Evolutionary conservation across 2,888 invertebrate genomes (phyloP), one percentile per base, ranked within the genome.

Genomic region (Platycnemis pennipes): DNA sequence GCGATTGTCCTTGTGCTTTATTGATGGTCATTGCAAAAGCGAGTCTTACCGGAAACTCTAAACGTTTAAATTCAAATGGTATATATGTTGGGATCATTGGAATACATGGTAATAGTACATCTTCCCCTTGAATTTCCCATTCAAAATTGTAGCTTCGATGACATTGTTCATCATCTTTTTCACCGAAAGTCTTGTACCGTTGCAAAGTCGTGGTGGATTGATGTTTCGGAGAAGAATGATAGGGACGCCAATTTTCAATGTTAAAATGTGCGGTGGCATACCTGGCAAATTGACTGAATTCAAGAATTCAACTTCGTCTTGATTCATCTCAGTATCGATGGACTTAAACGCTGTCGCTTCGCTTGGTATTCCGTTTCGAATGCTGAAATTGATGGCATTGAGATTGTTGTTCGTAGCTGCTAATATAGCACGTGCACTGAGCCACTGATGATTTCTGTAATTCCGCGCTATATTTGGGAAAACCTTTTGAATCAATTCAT

Each of bases 11-110:
- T 42, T 88, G 88, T 4, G 46, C 44, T 88, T 88, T 88, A 0
- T 88, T 88, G 26, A 46, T 88, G 0, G 88, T 88, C 5, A 88
- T 88, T 26, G 88, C 96, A 95, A 95, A 96, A 69, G 95, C 95
- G 37, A 96, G 94, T 94, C 95, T 94, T 86, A 96, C 95, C 16
- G 95, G 95, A 95, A 96, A 96, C 94, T 96, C 96, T 13, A 95
- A 19, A 46, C 95, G 94, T 94, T 95, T 95, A 94, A 96, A 95
- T 94, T 95, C 94, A 89, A n/a, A n/a, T n/a, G n/a, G n/a, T n/a
- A n/a, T n/a, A n/a, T n/a, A n/a, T n/a, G n/a, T n/a, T n/a, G n/a
- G 95, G 94, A 96, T 96, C 95, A 96, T 95, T 94, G 96, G 96
- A 89, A 96, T 96, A 45, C 95, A 95, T 95, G 96, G 96, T 91